Base-by-base conservation (phyloP, 2,113 vertebrate species). In the Rallus limicola region DNA sequence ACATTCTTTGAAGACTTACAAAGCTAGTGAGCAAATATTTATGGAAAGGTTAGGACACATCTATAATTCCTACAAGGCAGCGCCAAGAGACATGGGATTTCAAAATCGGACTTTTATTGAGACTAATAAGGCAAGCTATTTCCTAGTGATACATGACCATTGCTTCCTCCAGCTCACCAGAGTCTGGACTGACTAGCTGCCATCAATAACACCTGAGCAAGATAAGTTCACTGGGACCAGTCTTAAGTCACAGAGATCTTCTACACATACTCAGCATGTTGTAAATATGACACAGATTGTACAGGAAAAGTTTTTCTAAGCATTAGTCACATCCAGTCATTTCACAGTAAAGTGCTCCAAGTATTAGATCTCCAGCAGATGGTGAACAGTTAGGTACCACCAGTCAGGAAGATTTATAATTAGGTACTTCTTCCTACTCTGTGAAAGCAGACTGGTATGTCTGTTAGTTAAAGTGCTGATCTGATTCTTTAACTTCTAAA, bases 1-100 rank as follows among this genome's bases (percentile, higher is more conserved):
- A 84, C 82, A 90, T 95, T 97, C 93, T 83, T 92, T 62, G 58
- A 95, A 92, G 79, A 84, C 55, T 64, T 96, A 76, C 74, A 95
- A 93, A 93, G 65, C 58, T 82, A 75, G 44, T 53, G 34, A 93
- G 94, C 69, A 95, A 96, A 92, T 91, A 96, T 91, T 97, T 88
- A 91, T 86, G 78, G 44, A 76, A 56, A 82, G 70, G 64, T 94
- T 60, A 78, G 71, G 62, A 93, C 40, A 62, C 64, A 63, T 94
- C 70, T 85, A 2, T 79, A 78, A 60, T 72, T 88, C 58, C 52
- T 86, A 77, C 55, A 69, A 68, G 79, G 55, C 23, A 40, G 23
- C 48, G 40, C 59, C 38, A 63, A 89, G 68, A 70, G 25, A 38
- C 34, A 31, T 31, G 11, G 19, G 15, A 31, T 76, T 92, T 86